Percentiles rank a stretch among this genome's conserved stretches.
Conservation (phyloP, 2,113 vertebrate species). For the Collichthys lucidus region DNA sequence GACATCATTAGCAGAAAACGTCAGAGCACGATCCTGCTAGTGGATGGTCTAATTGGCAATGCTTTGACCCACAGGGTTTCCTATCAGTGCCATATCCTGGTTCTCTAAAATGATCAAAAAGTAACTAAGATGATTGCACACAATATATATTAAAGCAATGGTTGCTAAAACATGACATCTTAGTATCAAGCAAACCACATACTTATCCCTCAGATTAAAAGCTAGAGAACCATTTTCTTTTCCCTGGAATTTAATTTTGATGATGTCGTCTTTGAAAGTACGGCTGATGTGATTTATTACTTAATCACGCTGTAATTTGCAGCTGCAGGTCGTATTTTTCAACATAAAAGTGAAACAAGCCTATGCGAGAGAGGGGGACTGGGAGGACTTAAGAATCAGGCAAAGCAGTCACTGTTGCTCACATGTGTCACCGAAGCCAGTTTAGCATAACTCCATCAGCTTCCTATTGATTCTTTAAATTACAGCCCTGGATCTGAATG, state of each 20-base stretch:
- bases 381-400: constrained; percentile 29
- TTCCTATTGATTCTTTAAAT: constrained; percentile 71
- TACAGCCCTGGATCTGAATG: constrained; percentile 55
- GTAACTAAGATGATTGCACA: not conserved
- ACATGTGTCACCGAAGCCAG: constrained; percentile 25
- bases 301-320: constrained; percentile 69
- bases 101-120: constrained; percentile 46
- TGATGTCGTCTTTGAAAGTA: constrained; percentile 49
- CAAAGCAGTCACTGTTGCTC: constrained; percentile 16
- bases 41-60: constrained; percentile 53
- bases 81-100: constrained; percentile 49
- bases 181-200: not conserved
- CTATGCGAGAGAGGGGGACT: not conserved
- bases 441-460: constrained; percentile 60
- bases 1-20: constrained; percentile 67
- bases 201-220: constrained; percentile 32
- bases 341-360: constrained; percentile 48
- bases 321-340: constrained; percentile 64
- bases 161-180: not conserved
- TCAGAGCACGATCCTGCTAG: constrained; percentile 50
- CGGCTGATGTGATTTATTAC: constrained; percentile 66
- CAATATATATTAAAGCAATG: not conserved
- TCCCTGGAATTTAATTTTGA: constrained; percentile 9
- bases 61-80: constrained; percentile 37
- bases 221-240: constrained; percentile 26